phyloP scores from a whole-genome alignment of 2,888 invertebrate species.

The Sylvicola cinctus region DNA sequence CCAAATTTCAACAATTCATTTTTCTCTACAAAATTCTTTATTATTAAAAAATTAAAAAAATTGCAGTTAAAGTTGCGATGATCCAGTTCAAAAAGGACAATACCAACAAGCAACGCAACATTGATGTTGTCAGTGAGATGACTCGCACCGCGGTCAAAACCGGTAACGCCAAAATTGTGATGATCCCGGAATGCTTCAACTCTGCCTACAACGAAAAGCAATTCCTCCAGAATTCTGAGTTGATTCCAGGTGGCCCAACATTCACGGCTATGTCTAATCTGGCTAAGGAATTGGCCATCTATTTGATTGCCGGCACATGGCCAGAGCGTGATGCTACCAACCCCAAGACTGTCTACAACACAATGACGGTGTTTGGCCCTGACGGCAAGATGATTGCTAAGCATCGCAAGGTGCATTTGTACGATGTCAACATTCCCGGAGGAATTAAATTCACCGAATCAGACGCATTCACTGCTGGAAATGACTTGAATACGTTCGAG shows the following conservation, averaged over 20 bases:
- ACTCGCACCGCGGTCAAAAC: constrained; percentile 46
- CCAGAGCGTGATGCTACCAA: constrained; percentile 47
- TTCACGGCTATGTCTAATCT: constrained; percentile 44
- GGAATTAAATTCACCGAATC: constrained; percentile 89
- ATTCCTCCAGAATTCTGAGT: constrained; percentile 72
- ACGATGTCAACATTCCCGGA: constrained; percentile 87
- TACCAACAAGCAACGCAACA: constrained; percentile 51
- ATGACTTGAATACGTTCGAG: constrained; percentile 49
- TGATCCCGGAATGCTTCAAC: constrained; percentile 80
- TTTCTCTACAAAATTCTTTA: no score
- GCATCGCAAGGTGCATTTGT: constrained; percentile 81
- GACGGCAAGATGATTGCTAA: constrained; percentile 56
- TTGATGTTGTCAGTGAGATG: constrained; percentile 45
- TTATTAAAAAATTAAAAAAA: no score
- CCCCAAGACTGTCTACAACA: constrained; percentile 52
- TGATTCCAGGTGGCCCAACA: constrained; percentile 60
- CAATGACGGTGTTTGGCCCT: constrained; percentile 69
- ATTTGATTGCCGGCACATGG: constrained; percentile 75
- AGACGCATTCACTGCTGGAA: constrained; percentile 57
- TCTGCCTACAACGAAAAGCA: constrained; percentile 79
- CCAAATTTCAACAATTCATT: no score
- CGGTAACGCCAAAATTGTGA: constrained; percentile 39
- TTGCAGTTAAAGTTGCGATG: constrained; percentile 43
- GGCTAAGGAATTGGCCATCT: constrained; percentile 56
- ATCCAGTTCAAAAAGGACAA: constrained; percentile 56